Conservation (phyloP, 1,140 invertebrate genomes). For the Plutomurus gul region DNA sequence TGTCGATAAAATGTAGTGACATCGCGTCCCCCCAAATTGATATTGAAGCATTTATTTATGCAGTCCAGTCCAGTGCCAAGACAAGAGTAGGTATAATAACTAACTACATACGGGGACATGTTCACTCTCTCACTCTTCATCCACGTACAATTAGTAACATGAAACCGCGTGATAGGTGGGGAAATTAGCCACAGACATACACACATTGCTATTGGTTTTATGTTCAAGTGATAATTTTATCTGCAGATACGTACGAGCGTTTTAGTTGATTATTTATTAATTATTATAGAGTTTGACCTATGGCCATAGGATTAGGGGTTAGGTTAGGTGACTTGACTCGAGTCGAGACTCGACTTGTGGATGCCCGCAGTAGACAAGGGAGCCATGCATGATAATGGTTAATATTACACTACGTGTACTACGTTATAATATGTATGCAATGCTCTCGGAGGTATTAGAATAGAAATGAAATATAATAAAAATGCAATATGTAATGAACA, state of each 20-base stretch:
- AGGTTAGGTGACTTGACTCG: slow-evolving; percentile 21
- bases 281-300: slow-evolving; percentile 8
- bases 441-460: neutral
- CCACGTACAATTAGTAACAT: too few relatives aligned
- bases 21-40: neutral
- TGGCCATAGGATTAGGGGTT: slow-evolving; percentile 21
- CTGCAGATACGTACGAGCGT: neutral
- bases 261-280: slow-evolving; percentile 16
- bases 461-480: slow-evolving; percentile 16
- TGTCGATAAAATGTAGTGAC: neutral
- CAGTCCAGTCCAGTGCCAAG: too few relatives aligned
- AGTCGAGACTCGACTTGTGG: too few relatives aligned
- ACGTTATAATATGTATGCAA: too few relatives aligned
- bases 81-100: too few relatives aligned
- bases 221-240: slow-evolving; percentile 27
- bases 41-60: neutral
- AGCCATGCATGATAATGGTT: neutral
- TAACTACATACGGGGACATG: too few relatives aligned
- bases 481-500: slow-evolving; percentile 21
- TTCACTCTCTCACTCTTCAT: too few relatives aligned
- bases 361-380: too few relatives aligned
- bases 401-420: neutral
- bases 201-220: neutral
- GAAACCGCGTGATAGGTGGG: too few relatives aligned
- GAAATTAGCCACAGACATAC: too few relatives aligned